A percentile compares a stretch with the other conserved stretches of the same genome.
phyloP scores from a whole-genome alignment of 2,888 invertebrate genomes.

The Drosophila rellima region DNA sequence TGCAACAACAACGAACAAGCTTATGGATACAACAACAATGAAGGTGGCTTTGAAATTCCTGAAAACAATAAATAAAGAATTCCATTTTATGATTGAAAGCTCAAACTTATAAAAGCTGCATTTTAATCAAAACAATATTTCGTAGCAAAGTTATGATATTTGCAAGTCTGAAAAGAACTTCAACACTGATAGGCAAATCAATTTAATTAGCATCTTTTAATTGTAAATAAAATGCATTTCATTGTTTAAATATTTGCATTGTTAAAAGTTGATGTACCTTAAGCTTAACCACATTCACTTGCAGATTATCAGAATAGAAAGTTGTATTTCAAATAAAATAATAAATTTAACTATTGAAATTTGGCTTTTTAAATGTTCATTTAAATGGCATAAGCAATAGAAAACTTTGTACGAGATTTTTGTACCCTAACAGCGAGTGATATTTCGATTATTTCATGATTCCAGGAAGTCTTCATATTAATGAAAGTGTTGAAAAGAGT shows the following conservation, averaged over 20 bases:
- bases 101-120: background rate
- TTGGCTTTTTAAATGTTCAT: constrained; percentile 2
- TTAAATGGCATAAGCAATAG: constrained; percentile 8
- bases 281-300: constrained; percentile 1
- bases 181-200: background rate
- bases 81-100: background rate
- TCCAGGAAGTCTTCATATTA: too few relatives aligned
- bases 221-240: background rate
- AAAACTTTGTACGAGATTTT: background rate
- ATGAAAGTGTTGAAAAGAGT: too few relatives aligned
- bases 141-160: background rate
- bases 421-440: background rate
- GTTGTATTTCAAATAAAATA: background rate
- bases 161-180: background rate
- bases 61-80: background rate
- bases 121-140: background rate
- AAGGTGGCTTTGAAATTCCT: background rate
- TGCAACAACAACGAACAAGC: background rate
- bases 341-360: background rate
- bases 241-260: constrained; percentile 6
- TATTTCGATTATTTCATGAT: background rate
- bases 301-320: background rate
- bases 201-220: constrained; percentile 7
- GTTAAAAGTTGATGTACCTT: constrained; percentile 5
- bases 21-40: background rate